phyloP scores from a whole-genome alignment of 64 coral and sea anemone genomes.

The Montipora efflorescens region DNA sequence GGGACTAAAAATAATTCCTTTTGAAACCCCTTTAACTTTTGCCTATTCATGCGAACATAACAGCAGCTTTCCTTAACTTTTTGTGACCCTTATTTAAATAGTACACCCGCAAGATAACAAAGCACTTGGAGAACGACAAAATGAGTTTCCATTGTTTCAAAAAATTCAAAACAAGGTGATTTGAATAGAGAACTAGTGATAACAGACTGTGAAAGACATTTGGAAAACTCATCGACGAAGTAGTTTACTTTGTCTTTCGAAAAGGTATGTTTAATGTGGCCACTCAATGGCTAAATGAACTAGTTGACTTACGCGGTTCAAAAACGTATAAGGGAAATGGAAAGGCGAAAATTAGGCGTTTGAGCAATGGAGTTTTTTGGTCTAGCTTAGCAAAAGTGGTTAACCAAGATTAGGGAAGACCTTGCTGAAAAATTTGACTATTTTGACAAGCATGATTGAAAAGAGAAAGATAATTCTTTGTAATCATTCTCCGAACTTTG shows the following conservation, averaged over 20 bases:
- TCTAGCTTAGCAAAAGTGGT: too few relatives aligned
- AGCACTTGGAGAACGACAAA: slow-evolving; percentile 40
- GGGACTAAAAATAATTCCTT: neutral
- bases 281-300: neutral
- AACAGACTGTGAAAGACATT: slow-evolving; percentile 19
- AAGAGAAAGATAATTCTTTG: neutral
- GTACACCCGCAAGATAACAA: slow-evolving; percentile 30
- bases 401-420: too few relatives aligned
- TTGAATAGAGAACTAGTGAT: neutral
- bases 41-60: too few relatives aligned
- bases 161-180: slow-evolving; percentile 60
- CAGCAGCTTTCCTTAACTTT: neutral
- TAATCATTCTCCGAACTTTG: neutral
- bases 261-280: neutral
- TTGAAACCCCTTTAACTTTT: neutral
- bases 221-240: slow-evolving; percentile 31
- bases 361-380: too few relatives aligned
- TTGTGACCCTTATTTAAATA: slow-evolving; percentile 19
- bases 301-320: too few relatives aligned
- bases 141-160: slow-evolving; percentile 54
- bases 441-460: too few relatives aligned
- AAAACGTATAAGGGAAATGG: neutral
- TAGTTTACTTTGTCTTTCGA: slow-evolving; percentile 19
- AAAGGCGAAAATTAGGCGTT: too few relatives aligned
- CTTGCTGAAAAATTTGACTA: too few relatives aligned